These are phyloP conservation scores for Cliona cf. orientalis DNA, from an alignment of 37 sponge, comb jelly and placozoan genomes.

Conservation along the genomic window DNA sequence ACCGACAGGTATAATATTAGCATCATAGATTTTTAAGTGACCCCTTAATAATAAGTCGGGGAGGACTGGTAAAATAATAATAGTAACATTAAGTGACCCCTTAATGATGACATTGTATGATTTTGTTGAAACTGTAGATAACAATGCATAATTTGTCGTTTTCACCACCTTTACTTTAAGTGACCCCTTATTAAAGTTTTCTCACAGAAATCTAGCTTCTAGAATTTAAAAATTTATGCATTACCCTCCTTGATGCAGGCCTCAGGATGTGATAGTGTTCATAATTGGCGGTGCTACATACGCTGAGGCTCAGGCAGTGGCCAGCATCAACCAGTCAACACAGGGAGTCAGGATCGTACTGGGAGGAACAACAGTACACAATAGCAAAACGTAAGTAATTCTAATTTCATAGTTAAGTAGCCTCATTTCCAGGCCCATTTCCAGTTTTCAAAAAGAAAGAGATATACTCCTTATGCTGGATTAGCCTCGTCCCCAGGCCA, in stretches of 20 bases:
- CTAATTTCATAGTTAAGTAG: not conserved
- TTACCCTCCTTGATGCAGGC: conserved; percentile 60
- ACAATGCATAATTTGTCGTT: no score
- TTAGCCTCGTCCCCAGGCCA: no score
- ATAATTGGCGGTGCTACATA: conserved; percentile 96
- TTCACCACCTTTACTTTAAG: no score
- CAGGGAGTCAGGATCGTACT: conserved; percentile 85
- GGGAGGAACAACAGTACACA: conserved; percentile 87
- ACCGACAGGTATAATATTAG: conserved; percentile 39
- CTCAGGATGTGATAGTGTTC: conserved; percentile 92
- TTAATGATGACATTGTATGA: not conserved
- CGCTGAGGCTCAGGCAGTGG: conserved; percentile 87
- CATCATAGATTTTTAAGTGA: not conserved
- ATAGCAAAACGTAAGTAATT: conserved; percentile 53
- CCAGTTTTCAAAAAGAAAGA: no score
- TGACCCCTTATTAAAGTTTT: no score
- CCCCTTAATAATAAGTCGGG: not conserved
- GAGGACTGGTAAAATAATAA: not conserved
- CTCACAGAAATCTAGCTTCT: no score
- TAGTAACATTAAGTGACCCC: not conserved
- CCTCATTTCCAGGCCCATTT: not conserved
- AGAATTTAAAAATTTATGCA: no score
- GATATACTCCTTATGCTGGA: no score
- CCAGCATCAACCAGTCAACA: conserved; percentile 68
- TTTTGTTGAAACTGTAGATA: not conserved